Evolutionary conservation across 2,797 vertebrate species (phyloP).

Genomic region (Miopithecus talapoin): DNA sequence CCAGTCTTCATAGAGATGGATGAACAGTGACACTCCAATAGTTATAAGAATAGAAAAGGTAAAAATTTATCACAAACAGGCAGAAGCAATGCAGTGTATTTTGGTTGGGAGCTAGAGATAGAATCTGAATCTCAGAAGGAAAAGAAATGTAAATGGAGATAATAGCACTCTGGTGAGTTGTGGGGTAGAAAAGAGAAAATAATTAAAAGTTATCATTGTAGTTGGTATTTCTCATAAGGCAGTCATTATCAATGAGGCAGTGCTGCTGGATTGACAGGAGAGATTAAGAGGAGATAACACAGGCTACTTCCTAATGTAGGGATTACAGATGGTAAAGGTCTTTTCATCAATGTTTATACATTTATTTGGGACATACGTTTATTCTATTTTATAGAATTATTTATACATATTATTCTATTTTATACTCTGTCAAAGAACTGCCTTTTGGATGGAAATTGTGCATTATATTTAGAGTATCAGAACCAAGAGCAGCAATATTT

Average conservation of each 20-base stretch:
- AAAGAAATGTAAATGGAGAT: background rate
- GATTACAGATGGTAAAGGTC: background rate
- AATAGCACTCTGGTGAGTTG: background rate
- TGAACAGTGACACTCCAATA: background rate
- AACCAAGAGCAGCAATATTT: background rate
- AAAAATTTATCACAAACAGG: background rate
- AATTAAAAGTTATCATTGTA: background rate
- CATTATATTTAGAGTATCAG: background rate
- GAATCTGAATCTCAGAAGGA: background rate
- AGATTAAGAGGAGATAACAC: background rate
- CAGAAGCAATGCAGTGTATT: background rate
- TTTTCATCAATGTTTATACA: background rate
- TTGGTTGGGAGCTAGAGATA: background rate
- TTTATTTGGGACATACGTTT: background rate
- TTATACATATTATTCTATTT: background rate
- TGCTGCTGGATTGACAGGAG: background rate
- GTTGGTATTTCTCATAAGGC: background rate
- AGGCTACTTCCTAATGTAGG: background rate
- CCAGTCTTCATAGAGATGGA: background rate
- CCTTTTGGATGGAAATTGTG: slow-evolving; percentile 20
- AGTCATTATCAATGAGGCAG: background rate
- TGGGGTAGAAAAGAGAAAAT: background rate
- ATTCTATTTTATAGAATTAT: background rate
- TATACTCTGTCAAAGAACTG: background rate
- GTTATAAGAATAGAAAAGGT: background rate